phyloP scores from a whole-genome alignment of 2,113 vertebrate genomes.

The Neomonachus schauinslandi region DNA sequence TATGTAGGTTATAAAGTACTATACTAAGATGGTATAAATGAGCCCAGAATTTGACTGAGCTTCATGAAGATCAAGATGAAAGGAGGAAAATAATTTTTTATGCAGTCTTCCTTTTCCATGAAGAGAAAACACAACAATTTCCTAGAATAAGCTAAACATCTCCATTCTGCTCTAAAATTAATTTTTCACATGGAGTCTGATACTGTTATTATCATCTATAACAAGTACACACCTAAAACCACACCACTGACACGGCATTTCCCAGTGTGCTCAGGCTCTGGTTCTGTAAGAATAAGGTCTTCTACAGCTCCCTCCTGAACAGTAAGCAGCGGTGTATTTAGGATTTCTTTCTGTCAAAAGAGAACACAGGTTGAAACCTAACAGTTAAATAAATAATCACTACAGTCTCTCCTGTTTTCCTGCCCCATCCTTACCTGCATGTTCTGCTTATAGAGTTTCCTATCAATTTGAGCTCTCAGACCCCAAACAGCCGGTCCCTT shows the following conservation, averaged over 20 bases:
- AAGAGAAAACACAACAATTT: slow-evolving; percentile 25
- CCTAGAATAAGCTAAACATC: slow-evolving; percentile 1
- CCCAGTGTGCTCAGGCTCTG: slow-evolving; percentile 87
- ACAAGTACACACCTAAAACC: slow-evolving; percentile 87
- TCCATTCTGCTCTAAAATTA: neutral
- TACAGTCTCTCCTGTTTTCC: neutral
- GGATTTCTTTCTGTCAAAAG: slow-evolving; percentile 90
- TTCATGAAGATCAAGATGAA: neutral
- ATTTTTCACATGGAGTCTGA: neutral
- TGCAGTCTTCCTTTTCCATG: neutral
- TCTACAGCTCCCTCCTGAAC: slow-evolving; percentile 94
- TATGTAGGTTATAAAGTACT: neutral
- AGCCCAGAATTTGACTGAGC: neutral
- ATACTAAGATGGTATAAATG: neutral
- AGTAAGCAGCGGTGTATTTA: slow-evolving; percentile 90
- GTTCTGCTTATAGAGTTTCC: slow-evolving; percentile 90
- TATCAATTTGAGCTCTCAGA: slow-evolving; percentile 95
- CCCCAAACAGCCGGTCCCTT: slow-evolving; percentile 99
- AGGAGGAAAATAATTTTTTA: neutral
- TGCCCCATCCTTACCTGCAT: slow-evolving; percentile 91
- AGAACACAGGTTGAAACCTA: slow-evolving; percentile 68
- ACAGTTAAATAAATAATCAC: neutral
- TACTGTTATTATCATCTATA: neutral
- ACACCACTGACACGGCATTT: slow-evolving; percentile 90
- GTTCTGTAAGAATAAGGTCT: slow-evolving; percentile 90